Percentiles rank a stretch among this genome's conserved stretches.
phyloP scores from a whole-genome alignment of 2,888 invertebrate genomes.

The Eupsilia transversa region DNA sequence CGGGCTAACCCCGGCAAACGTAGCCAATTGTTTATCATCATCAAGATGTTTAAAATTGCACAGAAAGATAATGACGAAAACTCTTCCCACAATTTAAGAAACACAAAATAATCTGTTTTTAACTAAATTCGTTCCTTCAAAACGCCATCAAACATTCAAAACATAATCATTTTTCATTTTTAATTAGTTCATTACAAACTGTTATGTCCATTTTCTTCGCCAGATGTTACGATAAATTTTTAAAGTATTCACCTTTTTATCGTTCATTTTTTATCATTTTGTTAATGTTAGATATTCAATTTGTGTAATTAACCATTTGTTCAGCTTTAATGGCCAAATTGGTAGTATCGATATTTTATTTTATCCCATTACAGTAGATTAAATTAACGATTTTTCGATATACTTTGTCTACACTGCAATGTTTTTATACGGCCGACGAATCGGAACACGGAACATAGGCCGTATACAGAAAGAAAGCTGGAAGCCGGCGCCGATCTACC shows the following conservation, averaged over 20 bases:
- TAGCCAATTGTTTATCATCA: too few species aligned
- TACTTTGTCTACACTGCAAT: not conserved
- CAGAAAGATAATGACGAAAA: not conserved
- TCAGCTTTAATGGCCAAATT: not conserved
- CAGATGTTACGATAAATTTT: conserved; percentile 63
- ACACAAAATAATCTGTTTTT: conserved; percentile 9
- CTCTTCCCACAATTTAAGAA: not conserved
- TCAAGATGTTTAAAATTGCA: not conserved
- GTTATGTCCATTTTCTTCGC: conserved; percentile 52
- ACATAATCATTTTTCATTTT: conserved; percentile 60
- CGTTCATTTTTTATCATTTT: conserved; percentile 37
- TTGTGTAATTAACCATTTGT: conserved; percentile 56
- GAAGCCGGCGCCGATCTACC: too few species aligned
- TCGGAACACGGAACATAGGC: not conserved
- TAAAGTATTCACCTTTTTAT: conserved; percentile 51
- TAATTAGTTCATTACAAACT: conserved; percentile 61
- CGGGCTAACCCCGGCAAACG: too few species aligned
- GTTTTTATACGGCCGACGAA: not conserved
- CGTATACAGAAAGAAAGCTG: too few species aligned
- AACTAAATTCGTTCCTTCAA: conserved; percentile 2
- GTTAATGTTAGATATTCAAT: conserved; percentile 31
- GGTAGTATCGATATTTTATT: conserved; percentile 7
- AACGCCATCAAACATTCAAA: conserved; percentile 31
- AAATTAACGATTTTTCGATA: not conserved
- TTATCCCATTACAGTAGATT: not conserved